Conservation (phyloP, 23 tunicate species). For the Diplosoma virens region DNA sequence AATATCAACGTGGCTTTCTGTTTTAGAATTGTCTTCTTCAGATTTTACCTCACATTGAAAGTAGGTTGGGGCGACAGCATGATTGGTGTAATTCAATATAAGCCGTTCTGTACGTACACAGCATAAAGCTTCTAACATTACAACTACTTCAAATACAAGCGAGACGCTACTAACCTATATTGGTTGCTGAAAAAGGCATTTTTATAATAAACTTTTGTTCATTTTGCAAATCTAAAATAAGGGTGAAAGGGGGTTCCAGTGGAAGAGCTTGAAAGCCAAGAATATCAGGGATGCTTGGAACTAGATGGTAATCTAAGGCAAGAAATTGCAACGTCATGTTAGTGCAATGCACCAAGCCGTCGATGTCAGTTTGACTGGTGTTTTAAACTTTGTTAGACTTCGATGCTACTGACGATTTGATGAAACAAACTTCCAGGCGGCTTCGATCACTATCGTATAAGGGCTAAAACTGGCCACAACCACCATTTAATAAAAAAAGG, state of each 20-base stretch:
- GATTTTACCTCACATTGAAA: too few relatives aligned
- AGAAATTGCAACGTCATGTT: slow-evolving; percentile 5
- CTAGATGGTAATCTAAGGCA: not conserved
- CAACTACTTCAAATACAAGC: too few relatives aligned
- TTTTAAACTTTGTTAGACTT: not conserved
- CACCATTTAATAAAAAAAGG: not conserved
- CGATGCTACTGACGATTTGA: not conserved
- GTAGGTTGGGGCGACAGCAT: too few relatives aligned
- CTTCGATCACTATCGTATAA: not conserved
- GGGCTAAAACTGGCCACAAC: not conserved
- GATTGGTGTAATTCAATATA: too few relatives aligned
- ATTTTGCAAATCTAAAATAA: slow-evolving; percentile 12
- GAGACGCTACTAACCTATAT: slow-evolving; percentile 19
- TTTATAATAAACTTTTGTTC: slow-evolving; percentile 20
- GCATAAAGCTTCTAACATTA: too few relatives aligned
- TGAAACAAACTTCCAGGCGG: slow-evolving; percentile 14
- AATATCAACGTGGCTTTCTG: too few relatives aligned
- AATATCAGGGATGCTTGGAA: not conserved
- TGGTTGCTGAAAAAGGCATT: not conserved
- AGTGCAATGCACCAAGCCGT: not conserved
- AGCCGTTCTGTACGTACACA: too few relatives aligned
- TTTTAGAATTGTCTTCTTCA: too few relatives aligned
- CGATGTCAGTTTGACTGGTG: not conserved
- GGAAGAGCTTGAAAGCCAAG: not conserved
- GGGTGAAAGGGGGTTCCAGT: not conserved